phyloP scores from a whole-genome alignment of 2,888 invertebrate genomes.

The Pyralis farinalis region DNA sequence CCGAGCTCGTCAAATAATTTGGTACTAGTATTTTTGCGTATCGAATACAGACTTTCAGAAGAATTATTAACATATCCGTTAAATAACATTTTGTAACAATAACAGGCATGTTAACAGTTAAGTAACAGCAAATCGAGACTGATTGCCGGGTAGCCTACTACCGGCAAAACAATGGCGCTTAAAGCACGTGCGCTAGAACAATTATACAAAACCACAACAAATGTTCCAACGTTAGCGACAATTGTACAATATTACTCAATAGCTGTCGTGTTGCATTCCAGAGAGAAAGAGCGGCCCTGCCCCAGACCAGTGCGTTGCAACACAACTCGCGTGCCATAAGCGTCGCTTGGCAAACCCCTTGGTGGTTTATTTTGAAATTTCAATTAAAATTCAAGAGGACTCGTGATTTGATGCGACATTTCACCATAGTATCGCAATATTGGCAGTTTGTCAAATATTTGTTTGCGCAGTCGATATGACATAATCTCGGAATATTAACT shows the following conservation, averaged over 20 bases:
- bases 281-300: conserved; percentile 64
- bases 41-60: no score
- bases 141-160: conserved; percentile 15
- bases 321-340: conserved; percentile 44
- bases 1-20: no score
- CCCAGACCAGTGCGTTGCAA: conserved; percentile 51
- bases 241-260: conserved; percentile 18
- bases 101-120: conserved; percentile 3
- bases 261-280: conserved; percentile 47
- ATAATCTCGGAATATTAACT: conserved; percentile 8
- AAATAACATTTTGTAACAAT: not conserved
- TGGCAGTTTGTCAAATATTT: conserved; percentile 28
- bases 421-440: conserved; percentile 42
- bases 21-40: no score
- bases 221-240: conserved; percentile 26
- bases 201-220: conserved; percentile 31
- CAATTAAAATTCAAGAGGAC: conserved; percentile 62
- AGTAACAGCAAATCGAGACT: conserved; percentile 3
- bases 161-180: conserved; percentile 19
- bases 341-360: conserved; percentile 51
- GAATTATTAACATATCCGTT: no score
- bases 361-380: conserved; percentile 57
- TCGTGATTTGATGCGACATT: conserved; percentile 38
- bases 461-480: conserved; percentile 15
- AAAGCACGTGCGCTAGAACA: conserved; percentile 29